Base-by-base conservation (phyloP, 2,888 invertebrate species). In the Apodemia mormo region DNA sequence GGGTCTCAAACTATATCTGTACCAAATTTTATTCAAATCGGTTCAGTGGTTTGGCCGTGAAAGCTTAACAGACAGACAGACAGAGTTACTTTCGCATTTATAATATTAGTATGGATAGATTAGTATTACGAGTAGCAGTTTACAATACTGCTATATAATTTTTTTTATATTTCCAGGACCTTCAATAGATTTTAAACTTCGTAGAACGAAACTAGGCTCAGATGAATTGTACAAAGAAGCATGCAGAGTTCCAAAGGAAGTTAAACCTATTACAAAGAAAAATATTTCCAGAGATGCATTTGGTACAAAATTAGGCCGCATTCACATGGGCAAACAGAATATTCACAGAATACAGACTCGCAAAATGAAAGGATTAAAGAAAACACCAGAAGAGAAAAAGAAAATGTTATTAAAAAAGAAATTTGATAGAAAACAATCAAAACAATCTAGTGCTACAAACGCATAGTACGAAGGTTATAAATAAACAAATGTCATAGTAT, bases 261-360 rank as follows among this genome's bases (percentile, higher is more conserved):
- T 97, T 8, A 97, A 95, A 92, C 94, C 95, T 0, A 96, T 96
- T 76, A 97, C 96, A 81, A 97, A 97, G 94, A 99, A 99, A 95
- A 99, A 99, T 85, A 95, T 99, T 71, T 95, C 96, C 1, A 95
- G 95, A 68, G 98, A 99, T 92, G 95, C 94, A 3, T 96, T 99
- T 81, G 99, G 99, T 69, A 96, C 96, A 9, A 97, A 96, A 79
- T 94, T 97, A 81, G 99, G 98, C 61, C 96, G 98, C 68, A 96
- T 99, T 71, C 99, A 99, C 88, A 95, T 99, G 94, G 97, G 97
- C 76, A 96, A 96, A 79, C 99, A 99, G 83, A 96, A 98, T 79
- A 94, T 99, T 49, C 94, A 95, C 68, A 96, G 95, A 76, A 90
- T 99, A 74, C 98, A 99, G 85, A 98, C 98, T 3, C 95, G 98